Evolutionary conservation across 2,797 vertebrate genomes (phyloP), one percentile per base, ranked within the genome.

Genomic region (Clarias platycephalus): DNA sequence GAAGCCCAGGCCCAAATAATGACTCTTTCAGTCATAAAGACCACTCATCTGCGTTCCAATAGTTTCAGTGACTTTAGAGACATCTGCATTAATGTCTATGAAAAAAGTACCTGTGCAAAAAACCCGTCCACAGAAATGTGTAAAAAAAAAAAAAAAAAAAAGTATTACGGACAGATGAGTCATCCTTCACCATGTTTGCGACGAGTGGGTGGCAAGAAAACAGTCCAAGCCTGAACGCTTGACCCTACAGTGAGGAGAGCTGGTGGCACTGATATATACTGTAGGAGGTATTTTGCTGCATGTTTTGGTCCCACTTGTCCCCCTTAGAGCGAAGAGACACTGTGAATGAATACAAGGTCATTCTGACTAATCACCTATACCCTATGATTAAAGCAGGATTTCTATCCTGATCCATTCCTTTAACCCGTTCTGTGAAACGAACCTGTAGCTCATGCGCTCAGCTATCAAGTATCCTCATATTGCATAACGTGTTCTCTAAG

Each of bases 121-220:
- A 37, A 57, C n/a, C 20, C 4, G 1, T 62, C 13, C 62, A 62
- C 13, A n/a, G 34, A 40, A 12, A 62, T 15, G 18, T 68, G 66
- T 18, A 13, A 31, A 57, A 22, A 57, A 31, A 10, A 40, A 75
- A 57, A 31, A 22, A 40, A 22, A 70, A 40, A 24, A 40, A 37
- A 31, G 3, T 34, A 55, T n/a, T 63, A 62, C 4, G 57, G 58
- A 78, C 34, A 37, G 58, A 63, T 53, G 78, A 80, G 62, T 66
- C 40, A 80, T 64, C 18, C 40, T 66, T 80, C n/a, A 80, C 62
- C n/a, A 53, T 80, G 62, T 66, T 53, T 53, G n/a, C 12, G 26
- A 80, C 40, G 66, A 80, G 62, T 66, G 40, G 78, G 78, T 31
- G 37, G 40, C 37, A 66, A 53, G 16, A 79, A 44, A 78, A 31